Percentiles rank a stretch among this genome's conserved stretches.
Conservation (phyloP, 2,888 invertebrate species). For the Thereva unica region DNA sequence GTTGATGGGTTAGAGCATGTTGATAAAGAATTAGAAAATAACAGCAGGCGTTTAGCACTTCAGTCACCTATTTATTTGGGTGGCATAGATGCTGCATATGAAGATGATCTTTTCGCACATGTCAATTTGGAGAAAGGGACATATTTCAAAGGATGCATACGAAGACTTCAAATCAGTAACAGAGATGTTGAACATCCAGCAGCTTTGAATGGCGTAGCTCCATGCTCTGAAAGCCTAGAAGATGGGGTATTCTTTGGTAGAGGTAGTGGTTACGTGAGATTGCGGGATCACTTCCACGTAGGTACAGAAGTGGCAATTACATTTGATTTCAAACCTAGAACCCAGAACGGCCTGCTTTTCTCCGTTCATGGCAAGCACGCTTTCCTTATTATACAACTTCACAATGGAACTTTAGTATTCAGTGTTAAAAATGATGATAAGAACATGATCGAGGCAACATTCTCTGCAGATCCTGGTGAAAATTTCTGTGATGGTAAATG, state of each 20-base stretch:
- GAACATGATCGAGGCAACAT: slow-evolving; percentile 71
- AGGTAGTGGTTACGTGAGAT: slow-evolving; percentile 71
- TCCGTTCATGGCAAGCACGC: slow-evolving; percentile 82
- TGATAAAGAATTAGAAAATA: slow-evolving; percentile 65
- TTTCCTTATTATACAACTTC: slow-evolving; percentile 83
- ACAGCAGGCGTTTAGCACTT: slow-evolving; percentile 64
- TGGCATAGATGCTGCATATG: slow-evolving; percentile 64
- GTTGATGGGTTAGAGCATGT: slow-evolving; percentile 47
- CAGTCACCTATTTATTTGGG: slow-evolving; percentile 79
- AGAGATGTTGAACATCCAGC: slow-evolving; percentile 66
- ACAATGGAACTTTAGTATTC: slow-evolving; percentile 82
- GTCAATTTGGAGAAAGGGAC: slow-evolving; percentile 52
- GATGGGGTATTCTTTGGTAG: slow-evolving; percentile 83
- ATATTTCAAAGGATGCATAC: slow-evolving; percentile 83
- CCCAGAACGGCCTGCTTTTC: slow-evolving; percentile 80
- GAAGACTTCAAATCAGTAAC: slow-evolving; percentile 73
- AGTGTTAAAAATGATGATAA: slow-evolving; percentile 80
- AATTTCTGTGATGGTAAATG: slow-evolving; percentile 93
- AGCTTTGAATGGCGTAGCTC: slow-evolving; percentile 67
- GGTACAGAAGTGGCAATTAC: slow-evolving; percentile 77
- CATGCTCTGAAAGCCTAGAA: slow-evolving; percentile 80
- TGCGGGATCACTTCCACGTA: slow-evolving; percentile 74
- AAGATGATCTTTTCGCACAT: slow-evolving; percentile 57
- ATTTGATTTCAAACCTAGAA: slow-evolving; percentile 85
- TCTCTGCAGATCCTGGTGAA: slow-evolving; percentile 66